Evolutionary conservation across 2,113 vertebrate species (phyloP), one percentile per base, ranked within the genome.

Genomic region (Paedocypris sp.): DNA sequence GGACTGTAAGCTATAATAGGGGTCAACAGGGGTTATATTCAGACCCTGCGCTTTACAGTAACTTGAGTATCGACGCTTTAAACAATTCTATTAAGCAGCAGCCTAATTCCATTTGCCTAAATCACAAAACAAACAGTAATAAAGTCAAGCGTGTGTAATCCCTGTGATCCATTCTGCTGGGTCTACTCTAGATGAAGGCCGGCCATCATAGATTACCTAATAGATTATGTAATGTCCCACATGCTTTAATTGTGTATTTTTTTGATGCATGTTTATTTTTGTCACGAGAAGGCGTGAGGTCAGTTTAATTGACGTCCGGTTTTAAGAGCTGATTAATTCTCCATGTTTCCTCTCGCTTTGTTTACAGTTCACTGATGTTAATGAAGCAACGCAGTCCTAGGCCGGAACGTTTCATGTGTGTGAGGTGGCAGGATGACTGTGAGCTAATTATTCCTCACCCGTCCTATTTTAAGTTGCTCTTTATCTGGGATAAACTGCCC

Each of bases 401-500:
- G 31, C 35, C 53, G 33, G 36, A 31, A 42, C 42, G 13, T 48
- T 64, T 46, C 22, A 41, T 31, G 52, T 32, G 50, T 47, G 54
- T 60, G 64, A 48, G 64, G 49, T 49, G 49, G 29, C 49, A 59
- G 42, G 56, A 69, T 62, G 62, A 67, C 61, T 58, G 61, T 43
- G 49, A 52, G 61, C 69, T 64, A 66, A 71, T 71, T 74, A 76
- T 69, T 64, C 51, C 54, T 60, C 60, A 38, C 50, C 60, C 60
- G 49, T 62, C 64, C 72, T 76, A 76, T 76, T 73, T 78, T 70
- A 66, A 75, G 64, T 59, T 50, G 53, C 52, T 50, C 61, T 67
- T 74, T 70, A 69, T 74, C 61, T 60, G 70, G 74, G 68, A 78
- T 74, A 74, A 76, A 70, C 72, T 57, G 66, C 54, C 52, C 51